A percentile compares a stretch with the other conserved stretches of the same genome.
Conservation (phyloP, 2,888 invertebrate genomes). For the Metacarcinus magister region DNA sequence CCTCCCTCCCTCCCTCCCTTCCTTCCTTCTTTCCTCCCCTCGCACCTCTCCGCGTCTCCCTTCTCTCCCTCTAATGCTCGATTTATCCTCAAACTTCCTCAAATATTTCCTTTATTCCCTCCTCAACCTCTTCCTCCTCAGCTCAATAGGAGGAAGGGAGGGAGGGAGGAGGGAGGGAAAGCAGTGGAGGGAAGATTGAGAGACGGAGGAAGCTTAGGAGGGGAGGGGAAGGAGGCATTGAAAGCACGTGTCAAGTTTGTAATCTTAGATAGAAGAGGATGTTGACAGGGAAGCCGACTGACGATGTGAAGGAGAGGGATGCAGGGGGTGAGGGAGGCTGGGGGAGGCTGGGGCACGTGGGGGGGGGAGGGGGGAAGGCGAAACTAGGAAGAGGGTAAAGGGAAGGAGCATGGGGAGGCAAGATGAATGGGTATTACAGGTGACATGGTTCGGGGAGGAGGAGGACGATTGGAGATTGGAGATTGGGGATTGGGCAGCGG, state of each 20-base stretch:
- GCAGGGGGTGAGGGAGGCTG: not conserved
- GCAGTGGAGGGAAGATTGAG: not conserved
- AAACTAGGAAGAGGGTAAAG: not conserved
- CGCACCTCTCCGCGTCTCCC: not conserved
- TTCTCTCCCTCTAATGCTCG: not conserved
- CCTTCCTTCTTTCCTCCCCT: not conserved
- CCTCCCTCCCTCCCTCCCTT: not conserved
- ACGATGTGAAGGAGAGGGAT: not conserved
- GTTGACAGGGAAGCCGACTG: not conserved
- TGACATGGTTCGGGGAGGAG: not conserved
- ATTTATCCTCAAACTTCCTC: not conserved
- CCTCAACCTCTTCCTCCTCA: not conserved
- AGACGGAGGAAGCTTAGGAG: not conserved
- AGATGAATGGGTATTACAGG: not conserved
- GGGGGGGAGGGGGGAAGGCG: not conserved
- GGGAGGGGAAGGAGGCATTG: not conserved
- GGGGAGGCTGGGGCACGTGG: not conserved
- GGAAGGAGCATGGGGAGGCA: not conserved
- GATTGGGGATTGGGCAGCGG: not conserved
- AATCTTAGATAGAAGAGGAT: not conserved
- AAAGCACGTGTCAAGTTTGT: not conserved
- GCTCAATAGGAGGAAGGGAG: not conserved
- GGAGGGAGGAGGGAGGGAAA: not conserved
- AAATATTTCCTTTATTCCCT: not conserved
- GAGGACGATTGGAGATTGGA: not conserved